These are phyloP conservation scores for Drosophila tripunctata DNA, from an alignment of 2,888 invertebrate genomes.

Conservation along the genomic window DNA sequence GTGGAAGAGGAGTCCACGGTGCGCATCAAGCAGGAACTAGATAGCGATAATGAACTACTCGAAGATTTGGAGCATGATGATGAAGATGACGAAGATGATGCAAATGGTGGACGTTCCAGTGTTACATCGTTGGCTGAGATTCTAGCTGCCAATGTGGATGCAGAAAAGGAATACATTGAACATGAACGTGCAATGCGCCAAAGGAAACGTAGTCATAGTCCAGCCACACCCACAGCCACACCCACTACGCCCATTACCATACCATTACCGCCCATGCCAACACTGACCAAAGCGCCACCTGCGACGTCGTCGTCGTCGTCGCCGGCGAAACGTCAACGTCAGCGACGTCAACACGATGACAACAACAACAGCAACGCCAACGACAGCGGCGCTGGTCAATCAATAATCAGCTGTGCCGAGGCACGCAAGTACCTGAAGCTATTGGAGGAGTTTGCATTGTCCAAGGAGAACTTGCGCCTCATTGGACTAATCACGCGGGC, in stretches of 20 bases:
- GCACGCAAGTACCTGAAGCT: conserved; percentile 82
- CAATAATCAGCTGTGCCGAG: conserved; percentile 66
- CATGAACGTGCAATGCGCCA: conserved; percentile 57
- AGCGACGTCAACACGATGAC: conserved; percentile 44
- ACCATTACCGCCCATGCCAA: conserved; percentile 48
- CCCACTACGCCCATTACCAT: conserved; percentile 10
- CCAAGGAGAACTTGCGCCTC: conserved; percentile 80
- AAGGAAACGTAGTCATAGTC: conserved; percentile 35
- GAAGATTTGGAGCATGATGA: too few relatives aligned
- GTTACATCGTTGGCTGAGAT: conserved; percentile 67
- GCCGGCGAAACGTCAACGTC: conserved; percentile 31
- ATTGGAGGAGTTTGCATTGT: conserved; percentile 81
- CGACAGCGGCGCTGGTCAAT: conserved; percentile 35
- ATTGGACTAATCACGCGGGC: conserved; percentile 82
- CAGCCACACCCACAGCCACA: not conserved
- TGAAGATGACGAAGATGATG: conserved; percentile 50
- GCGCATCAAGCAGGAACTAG: conserved; percentile 50
- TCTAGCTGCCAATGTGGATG: conserved; percentile 63
- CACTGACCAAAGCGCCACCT: conserved; percentile 55
- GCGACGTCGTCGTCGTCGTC: too few relatives aligned
- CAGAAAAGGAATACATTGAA: conserved; percentile 67
- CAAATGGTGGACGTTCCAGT: conserved; percentile 65
- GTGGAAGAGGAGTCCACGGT: conserved; percentile 15
- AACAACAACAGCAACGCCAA: conserved; percentile 52
- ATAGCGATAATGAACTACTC: conserved; percentile 43